Base-by-base conservation (phyloP, 2,888 invertebrate species). In the Eilema depressum region DNA sequence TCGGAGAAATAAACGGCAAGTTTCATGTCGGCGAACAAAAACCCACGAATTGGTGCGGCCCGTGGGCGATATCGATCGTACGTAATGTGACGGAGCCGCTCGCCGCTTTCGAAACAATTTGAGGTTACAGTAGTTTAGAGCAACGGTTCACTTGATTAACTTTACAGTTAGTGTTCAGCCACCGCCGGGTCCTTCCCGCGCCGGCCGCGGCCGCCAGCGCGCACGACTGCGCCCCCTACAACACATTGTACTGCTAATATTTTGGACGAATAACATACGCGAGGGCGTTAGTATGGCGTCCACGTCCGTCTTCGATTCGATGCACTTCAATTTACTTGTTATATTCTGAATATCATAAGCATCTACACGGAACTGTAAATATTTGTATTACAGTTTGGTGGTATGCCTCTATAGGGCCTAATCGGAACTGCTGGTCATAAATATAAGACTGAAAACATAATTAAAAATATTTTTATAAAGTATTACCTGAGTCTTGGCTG, bases 1-100 rank as follows among this genome's bases (percentile, higher is more conserved):
- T 85, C 85, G 88, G 86, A 89, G 88, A 89, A 86, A 75, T 74
- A 78, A 76, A 80, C 66, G 71, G 69, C 57, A 5, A 33, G 66
- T 66, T 69, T 68, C 26, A 62, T 69, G 68, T 63, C 66, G 66
- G 59, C 68, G 70, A 68, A 23, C 64, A 66, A 69, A 71, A 59
- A 28, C 69, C 66, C 28, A 69, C 62, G 57, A 70, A 74, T 14
- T 63, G 41, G 25, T 47, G 30, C 47, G 59, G 56, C 23, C 17
- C 66, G 66, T 59, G 57, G 64, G 33, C 65, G 62, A 69, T 70
- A 90, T 87, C 88, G 88, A 69, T 69, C 60, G 69, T 69, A 17
- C 57, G 37, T 63, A 56, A 65, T 66, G 28, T 17, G 61, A 30
- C 17, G 23, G 28, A 26, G 62, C 33, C 59, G 41, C 28, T 23